These are phyloP conservation scores for Gallinago solitaria DNA, from an alignment of 2,797 vertebrate genomes.

Conservation along the genomic window DNA sequence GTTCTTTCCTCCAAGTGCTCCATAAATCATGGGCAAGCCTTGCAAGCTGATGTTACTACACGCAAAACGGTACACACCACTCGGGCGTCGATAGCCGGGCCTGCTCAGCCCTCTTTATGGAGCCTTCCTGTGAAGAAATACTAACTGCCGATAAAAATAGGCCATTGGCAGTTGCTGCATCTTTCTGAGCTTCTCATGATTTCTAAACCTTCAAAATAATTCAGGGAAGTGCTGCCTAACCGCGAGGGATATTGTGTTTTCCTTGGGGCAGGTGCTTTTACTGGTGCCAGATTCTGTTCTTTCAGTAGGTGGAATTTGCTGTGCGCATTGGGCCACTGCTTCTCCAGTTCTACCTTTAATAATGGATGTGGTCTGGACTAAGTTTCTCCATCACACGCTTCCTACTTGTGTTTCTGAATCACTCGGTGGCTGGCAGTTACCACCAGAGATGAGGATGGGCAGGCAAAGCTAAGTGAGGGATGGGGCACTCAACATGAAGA, in stretches of 20 bases:
- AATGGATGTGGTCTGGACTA: not conserved
- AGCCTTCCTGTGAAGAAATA: slow-evolving; percentile 37
- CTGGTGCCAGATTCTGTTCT: not conserved
- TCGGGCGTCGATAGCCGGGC: not conserved
- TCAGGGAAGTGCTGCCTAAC: not conserved
- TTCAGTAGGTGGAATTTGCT: not conserved
- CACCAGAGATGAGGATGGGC: not conserved
- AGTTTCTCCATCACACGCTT: not conserved
- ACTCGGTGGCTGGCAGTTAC: not conserved
- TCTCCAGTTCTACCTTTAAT: not conserved
- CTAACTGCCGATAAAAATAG: slow-evolving; percentile 65
- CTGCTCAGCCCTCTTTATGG: slow-evolving; percentile 36
- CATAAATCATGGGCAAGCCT: slow-evolving; percentile 57
- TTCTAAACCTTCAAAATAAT: not conserved
- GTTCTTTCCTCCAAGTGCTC: slow-evolving; percentile 48
- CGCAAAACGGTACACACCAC: not conserved
- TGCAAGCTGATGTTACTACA: slow-evolving; percentile 12
- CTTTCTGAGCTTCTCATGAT: not conserved
- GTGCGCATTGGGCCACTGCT: not conserved
- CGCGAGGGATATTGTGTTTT: not conserved
- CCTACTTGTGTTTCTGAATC: not conserved
- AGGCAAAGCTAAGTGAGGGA: not conserved
- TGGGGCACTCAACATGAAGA: not conserved
- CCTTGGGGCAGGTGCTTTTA: not conserved
- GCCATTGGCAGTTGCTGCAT: slow-evolving; percentile 27